These are phyloP conservation scores for Cotesia chilonis DNA, from an alignment of 1,140 invertebrate species.

Conservation along the genomic window DNA sequence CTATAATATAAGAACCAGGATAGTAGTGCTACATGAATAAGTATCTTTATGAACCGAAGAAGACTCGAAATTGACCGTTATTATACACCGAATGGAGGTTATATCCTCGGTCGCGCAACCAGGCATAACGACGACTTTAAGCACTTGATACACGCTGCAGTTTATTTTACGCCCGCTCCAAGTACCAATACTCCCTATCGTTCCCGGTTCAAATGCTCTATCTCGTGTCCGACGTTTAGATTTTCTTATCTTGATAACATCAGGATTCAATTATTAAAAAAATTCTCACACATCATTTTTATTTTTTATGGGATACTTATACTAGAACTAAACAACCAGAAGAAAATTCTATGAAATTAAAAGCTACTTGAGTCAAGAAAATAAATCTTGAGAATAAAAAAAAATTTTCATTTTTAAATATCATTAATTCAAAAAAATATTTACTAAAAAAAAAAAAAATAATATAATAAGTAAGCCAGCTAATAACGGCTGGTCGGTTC, in stretches of 20 bases:
- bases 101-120: neutral
- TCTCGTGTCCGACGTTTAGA: too few species aligned
- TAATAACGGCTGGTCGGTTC: slow-evolving; percentile 1
- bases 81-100: slow-evolving; percentile 6
- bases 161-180: neutral
- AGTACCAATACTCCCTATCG: neutral
- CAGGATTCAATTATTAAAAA: too few species aligned
- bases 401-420: too few species aligned
- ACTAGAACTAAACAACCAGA: too few species aligned
- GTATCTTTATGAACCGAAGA: neutral
- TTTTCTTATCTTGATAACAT: too few species aligned
- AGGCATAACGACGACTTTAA: slow-evolving; percentile 11
- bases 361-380: too few species aligned
- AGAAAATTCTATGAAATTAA: too few species aligned
- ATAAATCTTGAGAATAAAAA: too few species aligned
- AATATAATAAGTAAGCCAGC: neutral
- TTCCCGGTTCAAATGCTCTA: neutral
- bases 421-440: too few species aligned
- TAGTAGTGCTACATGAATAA: neutral
- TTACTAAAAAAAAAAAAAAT: neutral
- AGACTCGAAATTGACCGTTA: slow-evolving; percentile 1
- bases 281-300: too few species aligned
- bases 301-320: too few species aligned
- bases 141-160: slow-evolving; percentile 10
- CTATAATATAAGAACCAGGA: neutral